These are phyloP conservation scores for Aricia artaxerxes DNA, from an alignment of 2,888 invertebrate species.

Conservation along the genomic window DNA sequence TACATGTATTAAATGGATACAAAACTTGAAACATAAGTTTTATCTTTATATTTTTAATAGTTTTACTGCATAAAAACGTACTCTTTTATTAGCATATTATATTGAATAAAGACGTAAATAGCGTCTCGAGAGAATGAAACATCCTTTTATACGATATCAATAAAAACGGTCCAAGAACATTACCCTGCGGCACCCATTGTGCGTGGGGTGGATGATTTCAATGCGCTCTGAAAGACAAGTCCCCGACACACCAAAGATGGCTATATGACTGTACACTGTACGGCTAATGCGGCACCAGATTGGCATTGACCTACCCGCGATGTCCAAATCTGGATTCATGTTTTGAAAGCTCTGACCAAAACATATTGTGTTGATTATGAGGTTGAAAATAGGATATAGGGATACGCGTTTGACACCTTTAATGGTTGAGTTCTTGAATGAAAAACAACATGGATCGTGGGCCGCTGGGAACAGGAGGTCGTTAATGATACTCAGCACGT, in stretches of 20 bases:
- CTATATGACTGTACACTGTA: constrained; percentile 61
- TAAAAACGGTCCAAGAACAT: constrained; percentile 54
- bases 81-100: not conserved
- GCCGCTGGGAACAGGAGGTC: constrained; percentile 18
- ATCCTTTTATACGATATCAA: constrained; percentile 39
- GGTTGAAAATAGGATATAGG: not conserved
- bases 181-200: constrained; percentile 62
- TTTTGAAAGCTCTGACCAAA: constrained; percentile 58
- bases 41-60: not conserved
- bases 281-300: constrained; percentile 50
- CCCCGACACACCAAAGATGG: constrained; percentile 65
- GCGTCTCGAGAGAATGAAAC: constrained; percentile 33
- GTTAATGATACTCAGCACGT: constrained; percentile 30
- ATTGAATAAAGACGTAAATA: constrained; percentile 29
- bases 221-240: constrained; percentile 45
- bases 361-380: not conserved
- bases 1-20: not conserved
- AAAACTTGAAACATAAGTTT: not conserved
- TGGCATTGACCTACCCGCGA: constrained; percentile 66
- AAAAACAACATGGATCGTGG: constrained; percentile 10
- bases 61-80: not conserved
- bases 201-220: constrained; percentile 53
- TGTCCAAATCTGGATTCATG: constrained; percentile 59
- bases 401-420: not conserved
- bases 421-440: constrained; percentile 20